Evolutionary conservation across 2,797 vertebrate genomes (phyloP).

Genomic region (Enteromius viviparus): DNA sequence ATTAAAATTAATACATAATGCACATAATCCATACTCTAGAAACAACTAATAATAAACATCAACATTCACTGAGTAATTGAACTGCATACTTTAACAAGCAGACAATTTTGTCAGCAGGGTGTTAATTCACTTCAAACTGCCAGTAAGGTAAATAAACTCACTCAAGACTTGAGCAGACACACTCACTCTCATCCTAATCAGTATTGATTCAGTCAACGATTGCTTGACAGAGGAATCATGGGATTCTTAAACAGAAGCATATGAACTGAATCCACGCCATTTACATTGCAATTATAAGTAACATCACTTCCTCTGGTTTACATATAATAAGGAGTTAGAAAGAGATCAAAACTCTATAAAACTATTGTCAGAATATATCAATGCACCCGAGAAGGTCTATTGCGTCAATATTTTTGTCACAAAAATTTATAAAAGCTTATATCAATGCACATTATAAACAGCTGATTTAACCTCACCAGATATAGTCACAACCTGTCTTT

Average conservation of each 20-base stretch:
- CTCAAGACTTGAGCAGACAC: background rate
- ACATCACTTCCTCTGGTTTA: background rate
- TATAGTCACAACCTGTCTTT: background rate
- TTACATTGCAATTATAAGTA: conserved; percentile 10
- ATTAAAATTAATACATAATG: background rate
- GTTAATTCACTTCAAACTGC: background rate
- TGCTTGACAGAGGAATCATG: conserved; percentile 20
- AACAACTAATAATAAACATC: background rate
- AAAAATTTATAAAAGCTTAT: background rate
- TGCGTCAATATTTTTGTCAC: background rate
- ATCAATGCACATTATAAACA: background rate
- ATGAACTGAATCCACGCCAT: background rate
- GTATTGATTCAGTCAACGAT: conserved; percentile 6
- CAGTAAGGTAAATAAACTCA: conserved; percentile 13
- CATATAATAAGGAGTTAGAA: too few species aligned
- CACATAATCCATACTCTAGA: background rate
- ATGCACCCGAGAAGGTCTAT: background rate
- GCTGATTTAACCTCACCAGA: background rate
- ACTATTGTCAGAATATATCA: background rate
- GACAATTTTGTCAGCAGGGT: background rate
- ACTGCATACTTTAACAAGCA: background rate
- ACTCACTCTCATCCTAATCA: background rate
- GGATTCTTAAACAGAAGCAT: conserved; percentile 5
- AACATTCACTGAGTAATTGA: background rate
- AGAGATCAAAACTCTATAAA: too few species aligned